Evolutionary conservation across 2,888 invertebrate species (phyloP).

Genomic region (Spodoptera littoralis): DNA sequence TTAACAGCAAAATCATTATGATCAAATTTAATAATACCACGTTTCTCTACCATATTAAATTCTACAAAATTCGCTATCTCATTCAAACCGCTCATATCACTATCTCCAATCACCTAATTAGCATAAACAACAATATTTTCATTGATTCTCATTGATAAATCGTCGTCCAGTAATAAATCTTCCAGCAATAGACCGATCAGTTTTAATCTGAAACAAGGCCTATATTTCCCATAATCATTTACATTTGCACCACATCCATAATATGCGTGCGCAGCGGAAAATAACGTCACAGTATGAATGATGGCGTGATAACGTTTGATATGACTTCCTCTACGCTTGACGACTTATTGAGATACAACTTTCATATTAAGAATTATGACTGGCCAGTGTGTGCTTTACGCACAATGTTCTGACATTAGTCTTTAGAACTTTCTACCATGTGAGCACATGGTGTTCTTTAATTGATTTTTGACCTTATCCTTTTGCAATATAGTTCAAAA

Average conservation of each 20-base stretch:
- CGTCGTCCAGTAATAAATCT: conserved; percentile 30
- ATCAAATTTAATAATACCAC: too few relatives aligned
- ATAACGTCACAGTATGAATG: conserved; percentile 50
- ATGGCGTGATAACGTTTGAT: conserved; percentile 55
- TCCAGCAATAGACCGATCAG: conserved; percentile 20
- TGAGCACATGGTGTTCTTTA: conserved; percentile 31
- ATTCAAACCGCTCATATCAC: too few relatives aligned
- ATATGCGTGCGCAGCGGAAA: conserved; percentile 51
- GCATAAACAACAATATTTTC: background rate
- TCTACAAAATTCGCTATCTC: too few relatives aligned
- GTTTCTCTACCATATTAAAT: too few relatives aligned
- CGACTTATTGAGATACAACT: conserved; percentile 54
- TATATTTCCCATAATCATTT: conserved; percentile 52
- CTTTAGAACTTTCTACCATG: conserved; percentile 51
- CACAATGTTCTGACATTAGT: conserved; percentile 41
- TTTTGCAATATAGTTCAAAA: too few relatives aligned
- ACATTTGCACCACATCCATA: conserved; percentile 58
- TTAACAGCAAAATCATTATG: too few relatives aligned
- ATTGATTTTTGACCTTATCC: conserved; percentile 13
- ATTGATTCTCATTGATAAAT: conserved; percentile 5
- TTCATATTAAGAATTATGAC: conserved; percentile 53
- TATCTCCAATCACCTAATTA: too few relatives aligned
- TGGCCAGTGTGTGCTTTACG: conserved; percentile 42
- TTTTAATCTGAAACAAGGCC: conserved; percentile 37
- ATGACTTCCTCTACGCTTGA: conserved; percentile 53